A percentile compares a stretch with the other conserved stretches of the same genome.
These are phyloP conservation scores for Caenorhabditis tropicalis DNA, from an alignment of 1,140 invertebrate genomes.

Conservation along the genomic window DNA sequence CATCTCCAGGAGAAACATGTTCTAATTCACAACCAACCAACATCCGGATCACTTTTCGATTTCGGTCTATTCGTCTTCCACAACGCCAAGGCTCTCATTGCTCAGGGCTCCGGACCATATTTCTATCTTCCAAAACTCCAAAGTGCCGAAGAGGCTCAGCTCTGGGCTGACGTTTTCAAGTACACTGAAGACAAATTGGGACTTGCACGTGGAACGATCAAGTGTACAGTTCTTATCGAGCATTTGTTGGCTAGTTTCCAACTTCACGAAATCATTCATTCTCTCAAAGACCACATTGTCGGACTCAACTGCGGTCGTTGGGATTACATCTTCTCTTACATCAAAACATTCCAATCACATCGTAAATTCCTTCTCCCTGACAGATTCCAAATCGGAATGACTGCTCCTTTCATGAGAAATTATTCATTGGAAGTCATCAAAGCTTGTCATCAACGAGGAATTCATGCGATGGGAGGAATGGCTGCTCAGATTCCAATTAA, in stretches of 20 bases:
- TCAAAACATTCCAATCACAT: conserved; percentile 75
- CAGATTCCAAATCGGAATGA: conserved; percentile 77
- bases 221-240: conserved; percentile 80
- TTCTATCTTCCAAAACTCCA: conserved; percentile 80
- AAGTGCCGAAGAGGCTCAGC: conserved; percentile 76
- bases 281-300: conserved; percentile 78
- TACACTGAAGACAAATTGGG: conserved; percentile 77
- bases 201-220: conserved; percentile 76
- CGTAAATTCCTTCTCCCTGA: conserved; percentile 78
- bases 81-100: conserved; percentile 75
- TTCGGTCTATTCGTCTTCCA: conserved; percentile 80
- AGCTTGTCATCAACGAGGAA: conserved; percentile 77
- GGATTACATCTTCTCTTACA: conserved; percentile 81
- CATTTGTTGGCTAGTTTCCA: conserved; percentile 77
- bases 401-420: conserved; percentile 77
- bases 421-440: conserved; percentile 78
- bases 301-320: conserved; percentile 82
- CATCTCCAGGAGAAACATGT: conserved; percentile 81
- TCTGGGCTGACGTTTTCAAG: conserved; percentile 80
- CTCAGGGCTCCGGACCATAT: conserved; percentile 76
- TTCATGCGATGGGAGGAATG: conserved; percentile 80
- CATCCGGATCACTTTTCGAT: conserved; percentile 79
- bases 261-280: conserved; percentile 79
- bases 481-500: conserved; percentile 76
- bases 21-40: conserved; percentile 78